Evolutionary conservation across 2,888 invertebrate genomes (phyloP).

Genomic region (Acheta domesticus): DNA sequence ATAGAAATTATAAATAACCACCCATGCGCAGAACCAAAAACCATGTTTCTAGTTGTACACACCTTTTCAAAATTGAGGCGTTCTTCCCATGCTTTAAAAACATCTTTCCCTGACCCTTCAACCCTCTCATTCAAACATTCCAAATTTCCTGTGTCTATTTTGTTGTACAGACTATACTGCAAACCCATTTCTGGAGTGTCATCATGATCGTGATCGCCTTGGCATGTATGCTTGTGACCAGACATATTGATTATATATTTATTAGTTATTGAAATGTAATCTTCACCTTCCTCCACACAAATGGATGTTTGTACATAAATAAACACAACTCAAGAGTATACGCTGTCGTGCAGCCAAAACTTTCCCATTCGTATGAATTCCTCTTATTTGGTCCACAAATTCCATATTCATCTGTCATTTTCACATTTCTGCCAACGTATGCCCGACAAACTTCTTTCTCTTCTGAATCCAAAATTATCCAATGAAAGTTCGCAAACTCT

Average conservation of each 20-base stretch:
- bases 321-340: neutral
- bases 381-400: neutral
- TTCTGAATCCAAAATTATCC: too few species aligned
- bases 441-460: neutral
- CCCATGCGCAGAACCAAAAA: neutral
- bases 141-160: slow-evolving; percentile 82
- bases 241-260: slow-evolving; percentile 24
- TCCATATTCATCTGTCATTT: neutral
- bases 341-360: neutral
- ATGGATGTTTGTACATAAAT: neutral
- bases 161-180: slow-evolving; percentile 79
- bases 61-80: slow-evolving; percentile 74
- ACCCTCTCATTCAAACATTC: slow-evolving; percentile 86
- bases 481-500: too few species aligned
- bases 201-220: slow-evolving; percentile 60
- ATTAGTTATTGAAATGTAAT: neutral
- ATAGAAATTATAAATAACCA: slow-evolving; percentile 31
- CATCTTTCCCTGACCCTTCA: slow-evolving; percentile 81
- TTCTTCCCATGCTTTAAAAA: slow-evolving; percentile 91
- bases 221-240: slow-evolving; percentile 53
- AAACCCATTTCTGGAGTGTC: slow-evolving; percentile 67
- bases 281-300: neutral
- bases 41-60: slow-evolving; percentile 34
- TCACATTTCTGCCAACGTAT: neutral
- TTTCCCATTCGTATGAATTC: neutral